Conservation (phyloP, 1,140 invertebrate species). For the Trichomalopsis sarcophagae region DNA sequence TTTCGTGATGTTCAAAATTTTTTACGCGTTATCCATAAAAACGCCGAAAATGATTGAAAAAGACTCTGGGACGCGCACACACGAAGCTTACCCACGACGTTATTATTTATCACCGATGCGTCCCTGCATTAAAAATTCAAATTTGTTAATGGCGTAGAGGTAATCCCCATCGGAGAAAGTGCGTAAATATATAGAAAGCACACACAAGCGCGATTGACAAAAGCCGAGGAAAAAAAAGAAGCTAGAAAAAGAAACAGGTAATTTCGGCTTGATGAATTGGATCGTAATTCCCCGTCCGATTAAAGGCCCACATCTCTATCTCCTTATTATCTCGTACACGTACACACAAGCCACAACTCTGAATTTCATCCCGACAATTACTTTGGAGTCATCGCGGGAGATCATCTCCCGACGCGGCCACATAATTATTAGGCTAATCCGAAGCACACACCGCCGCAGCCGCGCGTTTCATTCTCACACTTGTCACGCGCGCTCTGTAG, state of each 20-base stretch:
- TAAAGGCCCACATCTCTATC: neutral
- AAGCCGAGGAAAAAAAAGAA: neutral
- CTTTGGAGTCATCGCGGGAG: slow-evolving; percentile 12
- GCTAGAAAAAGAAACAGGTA: neutral
- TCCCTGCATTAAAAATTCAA: no score
- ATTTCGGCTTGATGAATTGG: slow-evolving; percentile 15
- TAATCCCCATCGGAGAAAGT: neutral
- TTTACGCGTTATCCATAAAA: no score
- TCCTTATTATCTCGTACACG: neutral
- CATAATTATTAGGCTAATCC: slow-evolving; percentile 26
- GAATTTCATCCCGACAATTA: slow-evolving; percentile 11
- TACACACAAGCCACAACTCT: neutral
- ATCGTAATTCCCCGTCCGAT: neutral
- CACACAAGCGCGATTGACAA: neutral
- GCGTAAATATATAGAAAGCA: neutral
- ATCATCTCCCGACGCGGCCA: neutral
- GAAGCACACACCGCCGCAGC: neutral
- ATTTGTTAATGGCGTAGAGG: no score
- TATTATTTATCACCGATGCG: no score
- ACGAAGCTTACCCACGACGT: no score
- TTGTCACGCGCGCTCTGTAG: neutral
- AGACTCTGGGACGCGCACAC: no score
- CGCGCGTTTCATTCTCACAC: slow-evolving; percentile 6
- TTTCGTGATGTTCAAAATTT: no score
- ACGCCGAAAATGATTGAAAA: no score